These are phyloP conservation scores for Notodonta ziczac DNA, from an alignment of 2,888 invertebrate species.

Conservation along the genomic window DNA sequence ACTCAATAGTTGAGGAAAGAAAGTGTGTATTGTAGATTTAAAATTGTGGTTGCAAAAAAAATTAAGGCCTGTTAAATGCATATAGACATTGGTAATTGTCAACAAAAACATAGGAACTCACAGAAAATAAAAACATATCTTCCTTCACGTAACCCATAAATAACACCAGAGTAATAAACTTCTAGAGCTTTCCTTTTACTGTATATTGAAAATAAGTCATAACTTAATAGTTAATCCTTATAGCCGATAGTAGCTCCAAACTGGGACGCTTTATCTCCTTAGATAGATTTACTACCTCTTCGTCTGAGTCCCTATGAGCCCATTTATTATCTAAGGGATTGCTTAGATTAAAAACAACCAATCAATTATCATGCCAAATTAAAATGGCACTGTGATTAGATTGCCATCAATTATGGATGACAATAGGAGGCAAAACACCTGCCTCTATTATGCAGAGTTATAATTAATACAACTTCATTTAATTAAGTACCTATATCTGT, in stretches of 20 bases:
- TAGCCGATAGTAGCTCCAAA: constrained; percentile 37
- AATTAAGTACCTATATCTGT: neutral
- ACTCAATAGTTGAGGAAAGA: neutral
- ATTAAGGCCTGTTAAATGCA: too few species aligned
- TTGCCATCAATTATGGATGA: neutral
- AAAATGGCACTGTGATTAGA: constrained; percentile 10
- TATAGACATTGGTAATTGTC: too few species aligned
- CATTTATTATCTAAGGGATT: constrained; percentile 52
- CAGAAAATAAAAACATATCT: neutral
- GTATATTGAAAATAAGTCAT: constrained; percentile 40
- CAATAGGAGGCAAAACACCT: neutral
- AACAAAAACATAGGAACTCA: neutral
- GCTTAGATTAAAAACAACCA: constrained; percentile 39
- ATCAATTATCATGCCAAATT: constrained; percentile 32
- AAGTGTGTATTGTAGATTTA: neutral
- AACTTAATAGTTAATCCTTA: constrained; percentile 37
- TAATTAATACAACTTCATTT: neutral
- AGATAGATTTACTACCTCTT: constrained; percentile 49
- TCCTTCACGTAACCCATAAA: neutral
- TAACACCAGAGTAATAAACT: neutral
- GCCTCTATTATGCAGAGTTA: neutral
- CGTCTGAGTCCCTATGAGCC: constrained; percentile 42
- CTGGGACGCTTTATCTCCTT: constrained; percentile 50
- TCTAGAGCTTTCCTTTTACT: constrained; percentile 43
- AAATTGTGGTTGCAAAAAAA: too few species aligned